Conservation (phyloP, 2,113 vertebrate species). For the Limanda limanda region DNA sequence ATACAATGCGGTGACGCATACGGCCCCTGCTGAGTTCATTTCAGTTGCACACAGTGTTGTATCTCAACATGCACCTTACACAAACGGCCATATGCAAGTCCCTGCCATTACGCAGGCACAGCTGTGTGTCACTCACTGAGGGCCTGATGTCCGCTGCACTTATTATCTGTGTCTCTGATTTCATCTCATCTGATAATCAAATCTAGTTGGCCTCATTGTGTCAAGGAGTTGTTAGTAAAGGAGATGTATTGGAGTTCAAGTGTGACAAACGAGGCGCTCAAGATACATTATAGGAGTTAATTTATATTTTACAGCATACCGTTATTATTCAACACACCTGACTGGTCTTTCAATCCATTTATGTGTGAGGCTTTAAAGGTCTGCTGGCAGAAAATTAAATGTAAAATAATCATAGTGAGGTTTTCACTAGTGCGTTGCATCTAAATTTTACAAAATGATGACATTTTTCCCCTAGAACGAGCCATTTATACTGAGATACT, state of each 20-base stretch:
- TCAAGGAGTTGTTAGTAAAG: conserved; percentile 11
- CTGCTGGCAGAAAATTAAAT: too few species aligned
- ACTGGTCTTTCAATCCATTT: not conserved
- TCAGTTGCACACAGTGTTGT: conserved; percentile 21
- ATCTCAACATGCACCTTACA: not conserved
- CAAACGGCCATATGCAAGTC: not conserved
- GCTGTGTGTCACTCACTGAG: conserved; percentile 2
- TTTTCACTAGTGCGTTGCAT: too few species aligned
- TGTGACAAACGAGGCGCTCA: conserved; percentile 1
- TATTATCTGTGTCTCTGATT: conserved; percentile 20
- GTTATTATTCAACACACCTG: not conserved
- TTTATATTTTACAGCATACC: not conserved
- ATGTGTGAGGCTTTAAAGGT: not conserved
- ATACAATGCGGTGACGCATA: conserved; percentile 26
- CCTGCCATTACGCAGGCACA: not conserved
- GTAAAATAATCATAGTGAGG: too few species aligned
- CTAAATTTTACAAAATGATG: too few species aligned
- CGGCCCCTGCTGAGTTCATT: conserved; percentile 18
- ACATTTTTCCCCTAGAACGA: too few species aligned
- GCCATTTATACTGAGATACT: too few species aligned
- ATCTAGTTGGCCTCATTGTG: conserved; percentile 5
- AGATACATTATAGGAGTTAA: not conserved
- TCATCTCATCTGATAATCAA: conserved; percentile 16
- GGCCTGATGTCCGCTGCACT: not conserved
- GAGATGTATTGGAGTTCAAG: not conserved